phyloP scores from a whole-genome alignment of 2,888 invertebrate genomes.

The Cephus runcator region DNA sequence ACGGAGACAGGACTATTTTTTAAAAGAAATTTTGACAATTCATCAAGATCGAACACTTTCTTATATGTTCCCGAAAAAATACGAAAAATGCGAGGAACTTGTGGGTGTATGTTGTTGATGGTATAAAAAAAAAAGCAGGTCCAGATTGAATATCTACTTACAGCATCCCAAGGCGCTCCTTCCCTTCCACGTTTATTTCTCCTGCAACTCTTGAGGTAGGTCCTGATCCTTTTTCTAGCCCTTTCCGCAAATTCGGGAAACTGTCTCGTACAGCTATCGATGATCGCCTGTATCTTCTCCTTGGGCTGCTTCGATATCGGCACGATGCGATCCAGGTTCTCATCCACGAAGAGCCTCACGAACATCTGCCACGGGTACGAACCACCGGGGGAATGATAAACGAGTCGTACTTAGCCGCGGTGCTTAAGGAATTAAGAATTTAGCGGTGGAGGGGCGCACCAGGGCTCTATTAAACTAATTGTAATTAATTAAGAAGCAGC shows the following conservation, averaged over 20 bases:
- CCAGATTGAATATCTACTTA: constrained; percentile 67
- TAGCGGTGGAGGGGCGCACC: constrained; percentile 40
- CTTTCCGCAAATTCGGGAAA: constrained; percentile 97
- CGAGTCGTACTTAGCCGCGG: constrained; percentile 35
- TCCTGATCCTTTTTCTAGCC: constrained; percentile 92
- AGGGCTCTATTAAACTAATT: constrained; percentile 61
- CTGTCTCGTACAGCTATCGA: constrained; percentile 95
- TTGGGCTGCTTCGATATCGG: constrained; percentile 98
- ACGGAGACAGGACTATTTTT: background rate
- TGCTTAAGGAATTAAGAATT: constrained; percentile 53
- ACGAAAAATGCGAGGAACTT: background rate
- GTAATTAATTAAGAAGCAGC: constrained; percentile 60
- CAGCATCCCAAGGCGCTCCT: constrained; percentile 86
- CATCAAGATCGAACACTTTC: background rate
- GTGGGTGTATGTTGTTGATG: background rate
- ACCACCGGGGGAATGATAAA: constrained; percentile 32
- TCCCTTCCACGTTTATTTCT: constrained; percentile 93
- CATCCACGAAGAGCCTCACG: constrained; percentile 95
- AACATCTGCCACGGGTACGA: constrained; percentile 81
- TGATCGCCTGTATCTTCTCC: constrained; percentile 97
- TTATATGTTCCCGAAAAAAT: background rate
- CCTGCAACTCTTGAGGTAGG: constrained; percentile 94
- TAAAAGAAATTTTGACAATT: background rate
- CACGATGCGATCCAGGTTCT: constrained; percentile 95
- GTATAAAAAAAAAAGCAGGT: background rate